These are phyloP conservation scores for Perdix hodgsoniae DNA, from an alignment of 2,797 vertebrate genomes.

Conservation along the genomic window DNA sequence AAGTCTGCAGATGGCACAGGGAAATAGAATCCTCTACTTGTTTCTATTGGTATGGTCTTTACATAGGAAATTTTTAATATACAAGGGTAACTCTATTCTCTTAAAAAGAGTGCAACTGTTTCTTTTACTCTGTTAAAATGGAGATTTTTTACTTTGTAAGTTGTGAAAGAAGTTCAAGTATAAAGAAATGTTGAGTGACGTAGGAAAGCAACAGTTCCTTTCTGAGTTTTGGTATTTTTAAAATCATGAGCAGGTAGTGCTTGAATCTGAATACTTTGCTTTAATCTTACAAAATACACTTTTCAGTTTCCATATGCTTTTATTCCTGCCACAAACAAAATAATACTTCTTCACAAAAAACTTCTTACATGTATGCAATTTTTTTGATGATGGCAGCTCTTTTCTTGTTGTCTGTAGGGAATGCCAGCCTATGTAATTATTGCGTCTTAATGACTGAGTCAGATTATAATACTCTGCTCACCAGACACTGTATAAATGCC, in stretches of 20 bases:
- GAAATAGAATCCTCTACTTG: slow-evolving; percentile 62
- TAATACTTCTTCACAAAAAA: background rate
- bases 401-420: background rate
- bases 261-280: background rate
- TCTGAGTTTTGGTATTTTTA: background rate
- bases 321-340: background rate
- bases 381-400: background rate
- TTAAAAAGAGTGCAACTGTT: background rate
- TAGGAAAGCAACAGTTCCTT: background rate
- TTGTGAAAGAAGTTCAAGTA: background rate
- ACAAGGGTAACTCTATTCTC: background rate
- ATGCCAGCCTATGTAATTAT: background rate
- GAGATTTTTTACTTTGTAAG: background rate
- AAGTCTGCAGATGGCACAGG: background rate
- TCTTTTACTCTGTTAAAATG: background rate
- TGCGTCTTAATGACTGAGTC: background rate
- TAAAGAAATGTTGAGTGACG: background rate
- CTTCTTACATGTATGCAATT: background rate
- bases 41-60: background rate
- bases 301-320: background rate
- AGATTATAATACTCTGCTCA: background rate
- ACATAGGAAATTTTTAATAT: background rate
- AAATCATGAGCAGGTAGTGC: background rate
- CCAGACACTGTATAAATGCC: background rate
- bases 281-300: background rate